Base-by-base conservation (phyloP, 2,113 vertebrate genomes). In the Micronisus gabar region DNA sequence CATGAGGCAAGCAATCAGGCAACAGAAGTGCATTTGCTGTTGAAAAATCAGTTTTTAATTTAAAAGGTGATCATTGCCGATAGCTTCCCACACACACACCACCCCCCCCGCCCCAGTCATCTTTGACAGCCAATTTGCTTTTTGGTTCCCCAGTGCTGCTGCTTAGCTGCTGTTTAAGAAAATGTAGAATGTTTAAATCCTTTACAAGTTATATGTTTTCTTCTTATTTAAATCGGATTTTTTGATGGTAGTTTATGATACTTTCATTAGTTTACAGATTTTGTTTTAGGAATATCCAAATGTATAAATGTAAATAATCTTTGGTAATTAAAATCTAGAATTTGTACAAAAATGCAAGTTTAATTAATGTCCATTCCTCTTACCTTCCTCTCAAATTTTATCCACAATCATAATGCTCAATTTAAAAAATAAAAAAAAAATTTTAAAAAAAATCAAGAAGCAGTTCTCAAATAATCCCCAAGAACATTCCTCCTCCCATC, bases 401-500 rank as follows among this genome's bases (percentile, higher is more conserved):
- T 94, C 84, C 32, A 61, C 76, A 81, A 81, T 59, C 91, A 82
- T 50, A 75, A 95, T 29, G 17, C 15, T 38, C 78, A 86, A 84
- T 90, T 43, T 68, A 82, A 80, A 79, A 94, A 85, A 88, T 65
- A 65, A 58, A 41, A n/a, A 88, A n/a, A 38, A 79, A 41, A 38
- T 6, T 3, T 4, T 67, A 80, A 86, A 41, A 89, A 84, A 88
- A 41, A 48, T 26, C n/a, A 65, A 63, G 61, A 67, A 52, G 81
- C 32, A 78, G 41, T 66, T 63, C 56, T 85, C 72, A 87, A 90
- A 88, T 70, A 61, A 56, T 43, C 41, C 83, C 63, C 40, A 84
- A 90, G 94, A 96, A 92, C 81, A 87, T 86, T 97, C 72, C 61
- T 68, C 55, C 88, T 96, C 91, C 74, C 88, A 96, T 89, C 95